Conservation (phyloP, 2,797 vertebrate genomes). For the Dicrostonyx torquatus region DNA sequence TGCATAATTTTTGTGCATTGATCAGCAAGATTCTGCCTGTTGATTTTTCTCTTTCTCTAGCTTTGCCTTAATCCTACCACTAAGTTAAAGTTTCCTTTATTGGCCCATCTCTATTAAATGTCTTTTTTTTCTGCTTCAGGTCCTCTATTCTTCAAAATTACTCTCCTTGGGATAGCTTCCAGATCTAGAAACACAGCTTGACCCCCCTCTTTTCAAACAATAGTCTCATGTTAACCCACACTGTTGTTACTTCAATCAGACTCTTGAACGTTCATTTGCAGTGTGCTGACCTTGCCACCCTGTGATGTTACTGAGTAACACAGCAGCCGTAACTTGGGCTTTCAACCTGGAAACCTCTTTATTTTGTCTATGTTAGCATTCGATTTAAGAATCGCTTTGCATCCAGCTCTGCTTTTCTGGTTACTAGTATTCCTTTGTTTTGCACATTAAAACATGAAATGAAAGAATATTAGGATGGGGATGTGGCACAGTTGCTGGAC, state of each 20-base stretch:
- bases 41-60: background rate
- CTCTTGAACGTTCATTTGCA: background rate
- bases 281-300: background rate
- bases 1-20: background rate
- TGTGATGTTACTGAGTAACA: background rate
- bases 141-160: background rate
- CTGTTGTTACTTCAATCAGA: background rate
- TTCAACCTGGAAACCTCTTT: background rate
- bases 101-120: background rate
- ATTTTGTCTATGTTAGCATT: slow-evolving; percentile 1
- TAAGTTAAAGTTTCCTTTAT: background rate
- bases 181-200: background rate
- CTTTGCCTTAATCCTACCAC: background rate
- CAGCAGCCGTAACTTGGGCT: background rate
- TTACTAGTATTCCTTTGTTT: background rate
- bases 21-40: background rate
- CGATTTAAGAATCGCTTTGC: slow-evolving; percentile 3
- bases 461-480: background rate
- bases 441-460: background rate
- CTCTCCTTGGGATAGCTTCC: background rate
- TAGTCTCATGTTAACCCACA: background rate
- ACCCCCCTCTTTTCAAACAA: background rate
- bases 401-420: background rate
- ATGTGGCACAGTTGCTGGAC: background rate
- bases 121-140: background rate